phyloP scores from a whole-genome alignment of 2,888 invertebrate genomes.

The Ornithoptera priamus region DNA sequence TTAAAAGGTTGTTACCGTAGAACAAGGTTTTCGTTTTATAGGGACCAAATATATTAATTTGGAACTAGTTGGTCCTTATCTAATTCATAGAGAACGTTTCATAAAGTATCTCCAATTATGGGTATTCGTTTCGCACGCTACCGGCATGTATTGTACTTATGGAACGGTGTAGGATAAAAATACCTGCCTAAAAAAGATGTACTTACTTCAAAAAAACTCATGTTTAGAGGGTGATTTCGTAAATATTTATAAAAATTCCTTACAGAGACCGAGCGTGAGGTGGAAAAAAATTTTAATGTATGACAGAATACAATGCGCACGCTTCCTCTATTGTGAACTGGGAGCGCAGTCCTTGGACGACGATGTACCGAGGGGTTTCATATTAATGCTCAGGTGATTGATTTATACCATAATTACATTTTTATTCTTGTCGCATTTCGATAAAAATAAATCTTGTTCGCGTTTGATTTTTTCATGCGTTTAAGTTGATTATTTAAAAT shows the following conservation, averaged over 20 bases:
- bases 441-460: background rate
- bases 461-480: background rate
- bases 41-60: no score
- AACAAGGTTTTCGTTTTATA: no score
- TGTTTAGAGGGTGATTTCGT: background rate
- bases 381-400: slow-evolving; percentile 64
- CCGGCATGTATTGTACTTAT: no score
- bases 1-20: no score
- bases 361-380: slow-evolving; percentile 55
- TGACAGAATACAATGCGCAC: slow-evolving; percentile 67
- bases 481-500: background rate
- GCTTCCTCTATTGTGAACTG: slow-evolving; percentile 65
- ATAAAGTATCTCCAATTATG: no score
- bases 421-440: slow-evolving; percentile 1
- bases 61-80: no score
- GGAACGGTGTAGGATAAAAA: no score
- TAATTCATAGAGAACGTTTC: no score
- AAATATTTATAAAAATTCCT: slow-evolving; percentile 29
- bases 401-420: slow-evolving; percentile 15
- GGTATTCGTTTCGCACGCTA: no score
- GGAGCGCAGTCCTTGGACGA: slow-evolving; percentile 51
- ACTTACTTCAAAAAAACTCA: background rate
- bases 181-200: no score
- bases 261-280: slow-evolving; percentile 63
- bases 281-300: slow-evolving; percentile 66